These are phyloP conservation scores for Oreotragus oreotragus DNA, from an alignment of 2,113 vertebrate genomes.

Conservation along the genomic window DNA sequence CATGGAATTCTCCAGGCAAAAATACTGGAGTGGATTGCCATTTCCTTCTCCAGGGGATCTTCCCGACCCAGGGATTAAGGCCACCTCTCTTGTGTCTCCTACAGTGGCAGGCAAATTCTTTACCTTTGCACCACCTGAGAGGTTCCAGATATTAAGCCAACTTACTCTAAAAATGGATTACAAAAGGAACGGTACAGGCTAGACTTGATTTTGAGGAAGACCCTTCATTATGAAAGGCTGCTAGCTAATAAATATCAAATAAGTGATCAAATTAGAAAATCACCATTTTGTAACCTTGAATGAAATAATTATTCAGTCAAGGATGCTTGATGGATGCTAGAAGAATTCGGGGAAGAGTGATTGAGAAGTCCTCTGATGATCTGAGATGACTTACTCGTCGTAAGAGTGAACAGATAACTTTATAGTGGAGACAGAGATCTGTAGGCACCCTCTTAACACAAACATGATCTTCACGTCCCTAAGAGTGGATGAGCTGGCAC, in stretches of 20 bases:
- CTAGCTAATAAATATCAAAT: neutral
- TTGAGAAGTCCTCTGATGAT: neutral
- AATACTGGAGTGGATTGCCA: neutral
- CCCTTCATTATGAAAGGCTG: neutral
- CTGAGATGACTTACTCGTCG: neutral
- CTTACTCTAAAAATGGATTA: neutral
- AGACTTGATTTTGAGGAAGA: neutral
- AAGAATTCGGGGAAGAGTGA: neutral
- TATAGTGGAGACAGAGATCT: no score
- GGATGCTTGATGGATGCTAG: neutral
- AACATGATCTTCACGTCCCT: neutral
- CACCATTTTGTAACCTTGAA: neutral
- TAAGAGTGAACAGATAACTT: neutral
- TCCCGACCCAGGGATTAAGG: neutral
- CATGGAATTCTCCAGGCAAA: neutral
- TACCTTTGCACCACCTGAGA: neutral
- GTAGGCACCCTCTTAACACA: fast-evolving
- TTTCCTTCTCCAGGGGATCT: neutral
- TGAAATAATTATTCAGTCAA: neutral
- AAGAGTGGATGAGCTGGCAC: neutral
- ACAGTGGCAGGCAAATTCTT: neutral
- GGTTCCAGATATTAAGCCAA: neutral
- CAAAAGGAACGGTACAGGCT: neutral
- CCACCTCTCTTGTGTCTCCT: neutral
- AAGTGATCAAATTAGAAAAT: neutral